phyloP scores from a whole-genome alignment of 2,797 vertebrate species.

The Nyctalus aviator region DNA sequence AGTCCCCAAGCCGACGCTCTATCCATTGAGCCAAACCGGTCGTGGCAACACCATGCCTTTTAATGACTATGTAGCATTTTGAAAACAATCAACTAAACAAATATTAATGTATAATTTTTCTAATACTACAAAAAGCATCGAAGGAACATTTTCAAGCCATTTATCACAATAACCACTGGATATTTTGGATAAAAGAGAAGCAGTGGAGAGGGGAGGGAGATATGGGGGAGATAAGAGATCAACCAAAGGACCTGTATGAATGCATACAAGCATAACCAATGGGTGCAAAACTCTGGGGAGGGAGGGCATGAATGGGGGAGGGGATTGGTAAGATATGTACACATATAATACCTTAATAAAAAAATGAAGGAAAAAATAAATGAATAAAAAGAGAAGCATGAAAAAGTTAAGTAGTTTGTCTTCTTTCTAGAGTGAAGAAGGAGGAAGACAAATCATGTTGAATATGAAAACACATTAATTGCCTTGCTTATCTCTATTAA shows the following conservation, averaged over 20 bases:
- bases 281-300: too few relatives aligned
- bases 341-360: too few relatives aligned
- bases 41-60: background rate
- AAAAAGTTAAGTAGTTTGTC: background rate
- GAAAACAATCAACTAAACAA: background rate
- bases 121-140: background rate
- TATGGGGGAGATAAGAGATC: too few relatives aligned
- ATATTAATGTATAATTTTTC: constrained; percentile 1
- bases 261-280: too few relatives aligned
- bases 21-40: too few relatives aligned
- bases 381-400: background rate
- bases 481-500: background rate
- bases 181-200: background rate
- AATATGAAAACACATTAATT: background rate
- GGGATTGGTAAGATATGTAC: too few relatives aligned
- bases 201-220: too few relatives aligned
- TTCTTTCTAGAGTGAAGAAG: background rate
- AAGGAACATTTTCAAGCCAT: background rate
- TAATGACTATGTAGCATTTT: background rate
- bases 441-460: background rate
- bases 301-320: too few relatives aligned
- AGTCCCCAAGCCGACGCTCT: too few relatives aligned
- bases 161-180: background rate
- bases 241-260: too few relatives aligned
- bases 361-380: too few relatives aligned